phyloP scores from a whole-genome alignment of 2,888 invertebrate species.

The Plagiodera versicolora region DNA sequence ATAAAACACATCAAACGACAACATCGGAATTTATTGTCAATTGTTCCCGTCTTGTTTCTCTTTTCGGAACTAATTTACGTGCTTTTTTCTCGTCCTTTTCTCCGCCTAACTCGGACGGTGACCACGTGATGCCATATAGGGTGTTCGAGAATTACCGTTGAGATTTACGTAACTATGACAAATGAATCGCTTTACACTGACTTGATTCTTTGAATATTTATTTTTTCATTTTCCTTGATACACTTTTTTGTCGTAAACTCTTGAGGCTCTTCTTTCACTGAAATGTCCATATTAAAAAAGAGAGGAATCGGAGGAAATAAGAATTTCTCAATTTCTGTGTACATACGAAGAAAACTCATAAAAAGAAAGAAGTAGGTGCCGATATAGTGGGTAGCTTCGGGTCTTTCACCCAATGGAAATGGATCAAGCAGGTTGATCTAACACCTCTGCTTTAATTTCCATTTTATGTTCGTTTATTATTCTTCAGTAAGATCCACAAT shows the following conservation, averaged over 20 bases:
- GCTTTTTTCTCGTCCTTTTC: conserved; percentile 20
- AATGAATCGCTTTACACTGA: too few relatives aligned
- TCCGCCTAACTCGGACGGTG: conserved; percentile 11
- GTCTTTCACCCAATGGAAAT: conserved; percentile 44
- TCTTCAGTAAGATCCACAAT: neutral
- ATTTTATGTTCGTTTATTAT: conserved; percentile 24
- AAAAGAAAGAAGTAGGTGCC: conserved; percentile 25
- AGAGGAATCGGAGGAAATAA: too few relatives aligned
- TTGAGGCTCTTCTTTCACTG: too few relatives aligned
- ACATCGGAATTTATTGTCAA: conserved; percentile 29
- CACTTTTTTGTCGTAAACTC: too few relatives aligned
- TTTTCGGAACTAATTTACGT: conserved; percentile 27
- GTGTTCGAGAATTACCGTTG: neutral
- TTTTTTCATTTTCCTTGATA: too few relatives aligned
- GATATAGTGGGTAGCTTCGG: conserved; percentile 39
- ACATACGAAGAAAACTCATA: neutral
- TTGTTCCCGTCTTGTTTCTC: conserved; percentile 28
- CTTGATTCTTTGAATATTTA: too few relatives aligned
- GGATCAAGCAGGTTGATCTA: conserved; percentile 41
- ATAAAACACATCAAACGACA: conserved; percentile 27
- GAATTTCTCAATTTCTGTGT: too few relatives aligned
- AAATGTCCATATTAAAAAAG: too few relatives aligned
- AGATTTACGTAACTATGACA: neutral
- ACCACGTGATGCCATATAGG: neutral
- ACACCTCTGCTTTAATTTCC: conserved; percentile 44